Evolutionary conservation across 2,113 vertebrate genomes (phyloP).

Genomic region (Ailuropoda melanoleuca): DNA sequence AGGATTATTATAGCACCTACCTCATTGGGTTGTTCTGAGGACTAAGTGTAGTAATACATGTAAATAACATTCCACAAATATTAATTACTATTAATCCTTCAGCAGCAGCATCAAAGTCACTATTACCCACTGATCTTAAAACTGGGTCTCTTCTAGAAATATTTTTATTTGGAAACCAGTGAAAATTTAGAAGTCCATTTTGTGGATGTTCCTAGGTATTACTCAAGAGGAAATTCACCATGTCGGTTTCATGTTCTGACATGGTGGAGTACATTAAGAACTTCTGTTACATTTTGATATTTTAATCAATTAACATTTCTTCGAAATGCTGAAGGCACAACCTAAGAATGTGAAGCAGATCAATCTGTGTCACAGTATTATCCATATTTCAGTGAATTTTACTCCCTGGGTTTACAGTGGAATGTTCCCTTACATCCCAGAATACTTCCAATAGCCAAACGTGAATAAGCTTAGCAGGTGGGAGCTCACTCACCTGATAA

Average conservation of each 20-base stretch:
- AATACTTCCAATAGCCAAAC: not conserved
- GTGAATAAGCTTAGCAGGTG: not conserved
- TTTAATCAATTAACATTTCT: conserved; percentile 28
- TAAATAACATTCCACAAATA: not conserved
- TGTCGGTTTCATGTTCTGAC: not conserved
- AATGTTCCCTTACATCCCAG: not conserved
- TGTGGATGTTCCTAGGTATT: not conserved
- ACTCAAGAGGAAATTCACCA: not conserved
- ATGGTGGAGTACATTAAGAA: not conserved
- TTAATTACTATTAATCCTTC: not conserved
- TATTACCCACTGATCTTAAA: not conserved
- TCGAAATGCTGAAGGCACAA: not conserved
- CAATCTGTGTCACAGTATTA: not conserved
- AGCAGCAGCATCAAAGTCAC: not conserved
- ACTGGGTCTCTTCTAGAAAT: not conserved
- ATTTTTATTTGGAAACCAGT: conserved; percentile 13
- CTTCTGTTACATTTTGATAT: not conserved
- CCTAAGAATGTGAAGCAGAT: not conserved
- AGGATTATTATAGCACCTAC: not conserved
- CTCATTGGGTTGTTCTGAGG: not conserved
- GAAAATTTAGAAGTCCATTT: not conserved
- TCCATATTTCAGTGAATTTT: not conserved
- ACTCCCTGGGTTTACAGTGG: conserved; percentile 2
- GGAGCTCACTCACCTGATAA: conserved; percentile 24
- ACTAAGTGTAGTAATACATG: not conserved